phyloP scores from a whole-genome alignment of 2,888 invertebrate species.

The Melipona beecheii region DNA sequence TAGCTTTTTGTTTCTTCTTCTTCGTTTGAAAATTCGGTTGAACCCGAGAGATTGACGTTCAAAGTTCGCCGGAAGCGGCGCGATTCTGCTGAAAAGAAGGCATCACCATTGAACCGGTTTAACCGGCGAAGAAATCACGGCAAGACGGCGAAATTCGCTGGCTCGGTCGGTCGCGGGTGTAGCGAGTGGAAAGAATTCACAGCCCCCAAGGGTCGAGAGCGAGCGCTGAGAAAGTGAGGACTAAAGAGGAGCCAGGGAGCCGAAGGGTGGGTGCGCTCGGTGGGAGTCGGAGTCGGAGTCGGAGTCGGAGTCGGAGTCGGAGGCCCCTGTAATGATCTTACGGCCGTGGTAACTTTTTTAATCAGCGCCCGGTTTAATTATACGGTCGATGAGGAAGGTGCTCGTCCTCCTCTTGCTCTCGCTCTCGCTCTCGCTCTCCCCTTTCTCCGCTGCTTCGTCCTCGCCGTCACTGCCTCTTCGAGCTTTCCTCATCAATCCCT shows the following conservation, averaged over 20 bases:
- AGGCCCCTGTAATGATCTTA: conserved; percentile 82
- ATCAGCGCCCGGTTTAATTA: conserved; percentile 84
- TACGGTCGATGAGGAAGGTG: conserved; percentile 83
- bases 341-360: conserved; percentile 83
- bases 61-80: not conserved
- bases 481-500: conserved; percentile 74
- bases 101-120: not conserved
- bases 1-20: too few species aligned
- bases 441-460: conserved; percentile 61
- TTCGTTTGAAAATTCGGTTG: not conserved
- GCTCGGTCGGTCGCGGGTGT: conserved; percentile 46
- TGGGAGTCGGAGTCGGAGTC: conserved; percentile 54
- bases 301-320: conserved; percentile 65
- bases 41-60: not conserved
- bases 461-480: conserved; percentile 61
- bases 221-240: conserved; percentile 60
- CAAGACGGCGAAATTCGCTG: conserved; percentile 43
- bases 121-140: conserved; percentile 44
- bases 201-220: conserved; percentile 69
- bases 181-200: conserved; percentile 67
- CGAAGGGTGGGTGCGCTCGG: conserved; percentile 44
- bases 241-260: conserved; percentile 48
- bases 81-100: not conserved
- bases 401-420: conserved; percentile 68
- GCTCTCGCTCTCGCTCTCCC: conserved; percentile 28